Evolutionary conservation across 2,797 vertebrate genomes (phyloP), one percentile per base, ranked within the genome.

Genomic region (Etheostoma perlongum): DNA sequence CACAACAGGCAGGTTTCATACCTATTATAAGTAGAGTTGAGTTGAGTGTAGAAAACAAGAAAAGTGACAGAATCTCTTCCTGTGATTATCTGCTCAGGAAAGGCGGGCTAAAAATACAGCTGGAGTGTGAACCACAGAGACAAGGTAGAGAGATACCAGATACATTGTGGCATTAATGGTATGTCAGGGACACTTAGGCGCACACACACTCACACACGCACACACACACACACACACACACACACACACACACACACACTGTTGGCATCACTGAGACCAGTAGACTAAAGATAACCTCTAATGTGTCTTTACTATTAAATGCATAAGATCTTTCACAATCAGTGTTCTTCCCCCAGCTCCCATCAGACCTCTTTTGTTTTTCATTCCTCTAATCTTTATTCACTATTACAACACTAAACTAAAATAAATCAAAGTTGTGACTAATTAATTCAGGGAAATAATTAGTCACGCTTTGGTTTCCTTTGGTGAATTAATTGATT

Each of bases 101-200:
- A 91, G 83, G 76, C 78, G 71, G n/a, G 82, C 94, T 96, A 95
- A 95, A 95, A 95, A 96, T 96, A 96, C 77, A 81, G 72, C 33
- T 62, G 81, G 84, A 87, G 86, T 87, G 86, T 87, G 91, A 91
- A 86, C 78, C 83, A 83, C 63, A 89, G 79, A 91, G 90, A 86
- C 86, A 91, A 89, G 92, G 85, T 89, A 89, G 85, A 93, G 76
- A 85, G 74, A 93, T 76, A 88, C 86, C 93, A 94, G 90, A 93
- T 82, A 83, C 84, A 79, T 67, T 78, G 75, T 87, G 85, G 81
- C 72, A 86, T 81, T 77, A 62, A 55, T 78, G 89, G 88, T 69
- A 90, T 92, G 91, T 88, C 86, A 90, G 84, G 82, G 88, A 89
- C 88, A 85, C 84, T 85, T 84, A 79, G 21, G 84, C 57, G 71